Evolutionary conservation across 2,797 vertebrate genomes (phyloP).

Genomic region (Hapalemur alaotrensis): DNA sequence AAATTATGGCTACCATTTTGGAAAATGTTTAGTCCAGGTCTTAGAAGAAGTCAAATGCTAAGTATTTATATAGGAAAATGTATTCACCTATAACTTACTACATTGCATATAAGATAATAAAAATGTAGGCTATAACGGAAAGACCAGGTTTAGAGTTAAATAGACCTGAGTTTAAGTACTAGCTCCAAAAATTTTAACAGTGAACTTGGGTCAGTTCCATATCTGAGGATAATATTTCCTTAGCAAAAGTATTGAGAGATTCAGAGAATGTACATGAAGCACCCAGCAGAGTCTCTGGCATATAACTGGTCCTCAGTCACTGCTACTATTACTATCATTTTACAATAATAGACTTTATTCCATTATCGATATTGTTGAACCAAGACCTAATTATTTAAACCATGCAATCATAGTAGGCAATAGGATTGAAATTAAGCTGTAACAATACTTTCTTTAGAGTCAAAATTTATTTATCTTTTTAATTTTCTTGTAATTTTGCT

Average conservation of each 20-base stretch:
- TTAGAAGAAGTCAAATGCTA: neutral
- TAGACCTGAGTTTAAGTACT: neutral
- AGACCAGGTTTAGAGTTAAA: neutral
- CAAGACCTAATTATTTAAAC: neutral
- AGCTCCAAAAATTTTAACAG: neutral
- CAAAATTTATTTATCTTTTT: slow-evolving; percentile 19
- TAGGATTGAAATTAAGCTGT: neutral
- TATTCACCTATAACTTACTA: neutral
- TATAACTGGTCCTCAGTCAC: neutral
- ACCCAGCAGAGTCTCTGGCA: neutral
- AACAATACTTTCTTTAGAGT: neutral
- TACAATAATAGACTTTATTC: neutral
- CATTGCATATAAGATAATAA: neutral
- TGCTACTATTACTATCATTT: neutral
- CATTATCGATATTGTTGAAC: neutral
- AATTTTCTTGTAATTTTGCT: neutral
- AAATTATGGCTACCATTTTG: neutral
- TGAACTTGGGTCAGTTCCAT: neutral
- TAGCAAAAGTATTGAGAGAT: neutral
- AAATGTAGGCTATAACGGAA: neutral
- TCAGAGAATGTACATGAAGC: neutral
- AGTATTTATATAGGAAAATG: neutral
- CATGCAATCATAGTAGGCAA: neutral
- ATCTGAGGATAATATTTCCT: neutral
- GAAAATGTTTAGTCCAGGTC: neutral